These are phyloP conservation scores for Harpalus rufipes DNA, from an alignment of 2,888 invertebrate species.

Conservation along the genomic window DNA sequence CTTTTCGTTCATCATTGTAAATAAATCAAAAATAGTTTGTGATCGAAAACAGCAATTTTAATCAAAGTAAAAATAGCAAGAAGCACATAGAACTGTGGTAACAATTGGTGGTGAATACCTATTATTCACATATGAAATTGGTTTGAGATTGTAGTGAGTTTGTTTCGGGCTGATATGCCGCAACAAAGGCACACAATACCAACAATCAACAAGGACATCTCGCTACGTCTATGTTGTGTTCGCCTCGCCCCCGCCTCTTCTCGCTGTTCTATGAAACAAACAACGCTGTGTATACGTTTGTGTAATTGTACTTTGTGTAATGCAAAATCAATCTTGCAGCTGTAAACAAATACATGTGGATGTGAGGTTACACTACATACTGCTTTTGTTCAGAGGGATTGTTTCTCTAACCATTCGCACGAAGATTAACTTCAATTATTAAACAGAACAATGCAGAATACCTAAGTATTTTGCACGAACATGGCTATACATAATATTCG, in stretches of 20 bases:
- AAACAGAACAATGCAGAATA: not conserved
- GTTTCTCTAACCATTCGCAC: too few species aligned
- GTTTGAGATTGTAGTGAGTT: slow-evolving; percentile 47
- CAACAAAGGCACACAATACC: slow-evolving; percentile 49
- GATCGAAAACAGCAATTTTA: not conserved
- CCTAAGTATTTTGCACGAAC: not conserved
- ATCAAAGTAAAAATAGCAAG: slow-evolving; percentile 16
- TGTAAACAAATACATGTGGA: slow-evolving; percentile 21
- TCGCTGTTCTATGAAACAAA: not conserved
- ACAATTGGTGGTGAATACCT: slow-evolving; percentile 25
- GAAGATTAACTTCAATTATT: not conserved
- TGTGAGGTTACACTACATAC: not conserved
- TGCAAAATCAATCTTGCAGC: slow-evolving; percentile 43
- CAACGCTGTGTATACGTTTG: slow-evolving; percentile 20
- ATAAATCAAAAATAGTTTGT: not conserved
- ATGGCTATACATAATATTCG: not conserved
- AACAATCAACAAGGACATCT: slow-evolving; percentile 56
- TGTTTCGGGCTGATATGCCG: slow-evolving; percentile 46
- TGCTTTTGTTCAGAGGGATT: too few species aligned
- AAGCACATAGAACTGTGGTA: not conserved
- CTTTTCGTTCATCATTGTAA: too few species aligned
- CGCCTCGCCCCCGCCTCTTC: not conserved
- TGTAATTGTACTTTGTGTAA: slow-evolving; percentile 26
- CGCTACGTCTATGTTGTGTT: slow-evolving; percentile 28
- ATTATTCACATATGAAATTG: slow-evolving; percentile 54